Conservation (phyloP, 2,797 vertebrate genomes). For the Spinus olivaceus region DNA sequence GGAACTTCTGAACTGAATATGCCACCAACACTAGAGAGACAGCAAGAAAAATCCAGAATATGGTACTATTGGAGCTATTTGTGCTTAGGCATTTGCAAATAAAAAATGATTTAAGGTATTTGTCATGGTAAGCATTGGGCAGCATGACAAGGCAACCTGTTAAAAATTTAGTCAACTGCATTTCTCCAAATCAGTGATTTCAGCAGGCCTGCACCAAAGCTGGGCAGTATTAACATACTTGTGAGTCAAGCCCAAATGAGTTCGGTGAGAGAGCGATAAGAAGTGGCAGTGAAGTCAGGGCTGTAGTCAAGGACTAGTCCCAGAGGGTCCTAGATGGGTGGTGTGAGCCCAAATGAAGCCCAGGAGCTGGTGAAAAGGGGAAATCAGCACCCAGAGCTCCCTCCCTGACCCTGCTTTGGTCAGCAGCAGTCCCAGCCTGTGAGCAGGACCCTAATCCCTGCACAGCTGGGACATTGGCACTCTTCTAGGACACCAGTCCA, state of each 20-base stretch:
- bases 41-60: background rate
- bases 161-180: background rate
- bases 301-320: background rate
- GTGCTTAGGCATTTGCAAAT: background rate
- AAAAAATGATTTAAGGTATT: background rate
- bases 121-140: background rate
- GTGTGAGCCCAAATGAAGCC: background rate
- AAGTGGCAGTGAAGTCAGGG: background rate
- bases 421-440: background rate
- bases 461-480: background rate
- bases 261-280: background rate
- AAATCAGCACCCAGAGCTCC: background rate
- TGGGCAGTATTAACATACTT: background rate
- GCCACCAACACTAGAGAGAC: background rate
- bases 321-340: background rate
- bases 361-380: background rate
- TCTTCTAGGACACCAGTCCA: background rate
- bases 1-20: background rate
- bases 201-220: background rate
- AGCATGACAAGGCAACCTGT: background rate
- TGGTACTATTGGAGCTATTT: background rate
- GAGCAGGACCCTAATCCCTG: background rate
- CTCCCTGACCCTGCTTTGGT: background rate
- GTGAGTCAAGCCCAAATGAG: background rate
- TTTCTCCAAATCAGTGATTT: background rate